These are phyloP conservation scores for Drosophila lacertosa DNA, from an alignment of 1,140 invertebrate genomes.

Conservation along the genomic window DNA sequence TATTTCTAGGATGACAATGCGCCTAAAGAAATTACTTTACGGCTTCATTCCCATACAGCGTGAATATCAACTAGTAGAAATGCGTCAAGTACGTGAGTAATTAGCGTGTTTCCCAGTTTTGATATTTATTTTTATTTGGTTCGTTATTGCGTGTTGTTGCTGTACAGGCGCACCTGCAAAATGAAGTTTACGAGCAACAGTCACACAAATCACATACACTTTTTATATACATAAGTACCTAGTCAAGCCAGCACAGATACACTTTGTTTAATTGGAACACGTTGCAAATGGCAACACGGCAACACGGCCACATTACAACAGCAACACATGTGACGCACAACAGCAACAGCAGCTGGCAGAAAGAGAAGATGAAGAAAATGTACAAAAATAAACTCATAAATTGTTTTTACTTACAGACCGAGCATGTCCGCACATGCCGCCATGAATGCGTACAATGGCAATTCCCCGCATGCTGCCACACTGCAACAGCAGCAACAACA, in stretches of 20 bases:
- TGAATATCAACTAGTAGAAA: slow-evolving; percentile 77
- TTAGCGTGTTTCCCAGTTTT: slow-evolving; percentile 39
- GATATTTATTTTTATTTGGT: not conserved
- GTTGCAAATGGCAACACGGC: not conserved
- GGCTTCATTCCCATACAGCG: slow-evolving; percentile 77
- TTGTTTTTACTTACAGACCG: slow-evolving; percentile 50
- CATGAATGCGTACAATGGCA: slow-evolving; percentile 83
- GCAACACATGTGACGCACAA: not conserved
- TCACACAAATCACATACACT: slow-evolving; percentile 7
- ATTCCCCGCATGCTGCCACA: slow-evolving; percentile 75
- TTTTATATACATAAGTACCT: too few relatives aligned
- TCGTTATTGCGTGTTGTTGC: slow-evolving; percentile 35
- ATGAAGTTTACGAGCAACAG: slow-evolving; percentile 4
- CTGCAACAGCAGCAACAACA: slow-evolving; percentile 57
- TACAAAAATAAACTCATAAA: not conserved
- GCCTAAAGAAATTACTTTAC: slow-evolving; percentile 81
- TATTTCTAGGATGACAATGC: slow-evolving; percentile 77
- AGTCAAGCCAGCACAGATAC: not conserved
- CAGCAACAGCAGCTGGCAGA: slow-evolving; percentile 20
- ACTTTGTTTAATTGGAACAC: not conserved
- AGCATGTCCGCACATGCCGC: slow-evolving; percentile 70
- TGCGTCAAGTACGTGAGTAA: slow-evolving; percentile 80
- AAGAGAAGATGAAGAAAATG: not conserved
- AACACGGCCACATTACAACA: slow-evolving; percentile 10
- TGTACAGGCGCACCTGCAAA: slow-evolving; percentile 39